phyloP scores from a whole-genome alignment of 1,140 invertebrate species.

The Lerema accius region DNA sequence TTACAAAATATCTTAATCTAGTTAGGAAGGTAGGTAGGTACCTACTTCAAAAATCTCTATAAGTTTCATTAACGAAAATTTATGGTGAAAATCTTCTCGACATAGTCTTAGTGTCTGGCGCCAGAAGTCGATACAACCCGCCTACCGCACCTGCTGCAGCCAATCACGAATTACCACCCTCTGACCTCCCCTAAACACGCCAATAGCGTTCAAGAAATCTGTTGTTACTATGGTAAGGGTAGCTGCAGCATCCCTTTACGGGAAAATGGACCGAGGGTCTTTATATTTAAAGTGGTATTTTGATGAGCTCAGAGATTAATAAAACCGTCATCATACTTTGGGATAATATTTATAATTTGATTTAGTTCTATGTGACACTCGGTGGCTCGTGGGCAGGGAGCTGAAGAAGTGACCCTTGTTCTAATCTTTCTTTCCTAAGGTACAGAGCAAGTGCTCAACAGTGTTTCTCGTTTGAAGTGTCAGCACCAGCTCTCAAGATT shows the following conservation, averaged over 20 bases:
- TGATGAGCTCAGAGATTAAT: constrained; percentile 50
- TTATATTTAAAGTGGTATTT: constrained; percentile 35
- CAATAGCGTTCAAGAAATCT: constrained; percentile 66
- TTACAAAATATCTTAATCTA: too few species aligned
- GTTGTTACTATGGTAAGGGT: constrained; percentile 50
- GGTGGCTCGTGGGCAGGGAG: constrained; percentile 31
- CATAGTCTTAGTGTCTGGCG: constrained; percentile 17
- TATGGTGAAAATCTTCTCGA: too few species aligned
- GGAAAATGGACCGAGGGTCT: constrained; percentile 22
- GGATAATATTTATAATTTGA: constrained; percentile 58
- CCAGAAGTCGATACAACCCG: constrained; percentile 51
- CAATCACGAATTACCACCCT: constrained; percentile 59
- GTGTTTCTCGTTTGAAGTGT: constrained; percentile 51
- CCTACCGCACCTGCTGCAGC: constrained; percentile 58
- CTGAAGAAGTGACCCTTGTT: constrained; percentile 8
- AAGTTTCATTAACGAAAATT: too few species aligned
- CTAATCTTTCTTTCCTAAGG: neutral
- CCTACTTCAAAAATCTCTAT: too few species aligned
- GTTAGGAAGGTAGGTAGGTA: too few species aligned
- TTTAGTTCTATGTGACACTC: constrained; percentile 61
- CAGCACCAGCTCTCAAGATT: constrained; percentile 73
- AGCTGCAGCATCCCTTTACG: constrained; percentile 18
- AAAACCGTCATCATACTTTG: constrained; percentile 54
- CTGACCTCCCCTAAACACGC: constrained; percentile 48
- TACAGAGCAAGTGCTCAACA: constrained; percentile 14